Evolutionary conservation across 37 sponge, comb jelly and placozoan genomes (phyloP).

Genomic region (Amphimedon queenslandica): DNA sequence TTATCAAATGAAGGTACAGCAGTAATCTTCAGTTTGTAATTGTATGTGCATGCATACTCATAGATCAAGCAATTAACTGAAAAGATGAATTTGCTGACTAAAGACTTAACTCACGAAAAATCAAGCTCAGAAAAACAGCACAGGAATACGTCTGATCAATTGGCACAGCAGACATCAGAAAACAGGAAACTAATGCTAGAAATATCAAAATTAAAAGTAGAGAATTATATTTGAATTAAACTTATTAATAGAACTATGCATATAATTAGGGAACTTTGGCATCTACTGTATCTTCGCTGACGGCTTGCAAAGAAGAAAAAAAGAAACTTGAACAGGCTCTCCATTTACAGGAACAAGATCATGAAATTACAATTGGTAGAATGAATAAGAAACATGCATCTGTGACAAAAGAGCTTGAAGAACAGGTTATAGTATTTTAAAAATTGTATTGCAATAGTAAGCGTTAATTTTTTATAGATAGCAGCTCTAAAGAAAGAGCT

Average conservation of each 20-base stretch:
- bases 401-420: slow-evolving; percentile 14
- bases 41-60: neutral
- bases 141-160: slow-evolving; percentile 14
- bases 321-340: slow-evolving; percentile 32
- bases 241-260: neutral
- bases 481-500: slow-evolving; percentile 30
- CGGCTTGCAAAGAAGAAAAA: slow-evolving; percentile 38
- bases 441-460: neutral
- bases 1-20: slow-evolving; percentile 45
- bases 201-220: slow-evolving; percentile 51
- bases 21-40: too few relatives aligned
- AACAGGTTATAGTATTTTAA: slow-evolving; percentile 12
- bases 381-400: slow-evolving; percentile 10
- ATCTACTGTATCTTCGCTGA: slow-evolving; percentile 9
- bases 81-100: slow-evolving; percentile 36
- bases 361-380: slow-evolving; percentile 8
- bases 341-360: neutral
- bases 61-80: slow-evolving; percentile 47
- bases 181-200: slow-evolving; percentile 50
- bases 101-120: slow-evolving; percentile 29
- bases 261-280: slow-evolving; percentile 36
- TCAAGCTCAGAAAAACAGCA: slow-evolving; percentile 13
- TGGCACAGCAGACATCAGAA: slow-evolving; percentile 32
- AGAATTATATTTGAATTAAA: neutral
- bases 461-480: slow-evolving; percentile 10